Evolutionary conservation across 2,888 invertebrate genomes (phyloP).

Genomic region (Platypus cylindrus): DNA sequence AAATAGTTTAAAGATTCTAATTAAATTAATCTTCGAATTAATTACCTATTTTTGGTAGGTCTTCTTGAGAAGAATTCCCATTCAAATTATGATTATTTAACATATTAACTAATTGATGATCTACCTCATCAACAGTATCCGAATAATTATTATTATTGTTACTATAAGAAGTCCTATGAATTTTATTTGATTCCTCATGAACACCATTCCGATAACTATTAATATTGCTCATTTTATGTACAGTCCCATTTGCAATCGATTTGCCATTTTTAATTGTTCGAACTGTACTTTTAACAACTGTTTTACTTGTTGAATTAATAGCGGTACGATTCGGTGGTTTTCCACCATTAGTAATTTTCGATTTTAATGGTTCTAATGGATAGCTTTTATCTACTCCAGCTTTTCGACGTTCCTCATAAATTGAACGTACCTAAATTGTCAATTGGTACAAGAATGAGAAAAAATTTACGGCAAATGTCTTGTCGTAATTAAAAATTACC

Average conservation of each 20-base stretch:
- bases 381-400: slow-evolving; percentile 72
- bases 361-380: slow-evolving; percentile 62
- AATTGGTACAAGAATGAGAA: slow-evolving; percentile 1
- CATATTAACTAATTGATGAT: slow-evolving; percentile 29
- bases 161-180: too few species aligned
- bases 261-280: slow-evolving; percentile 33
- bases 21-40: too few species aligned
- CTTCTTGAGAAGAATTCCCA: slow-evolving; percentile 36
- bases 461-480: background rate
- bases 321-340: slow-evolving; percentile 31
- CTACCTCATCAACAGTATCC: slow-evolving; percentile 14
- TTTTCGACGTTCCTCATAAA: slow-evolving; percentile 71
- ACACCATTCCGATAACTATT: slow-evolving; percentile 27
- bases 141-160: too few species aligned
- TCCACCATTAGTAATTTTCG: slow-evolving; percentile 24
- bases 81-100: slow-evolving; percentile 34
- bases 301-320: slow-evolving; percentile 22
- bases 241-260: slow-evolving; percentile 30
- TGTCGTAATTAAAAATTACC: slow-evolving; percentile 7
- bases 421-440: slow-evolving; percentile 52
- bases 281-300: slow-evolving; percentile 30
- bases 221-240: slow-evolving; percentile 31
- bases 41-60: slow-evolving; percentile 28
- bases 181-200: slow-evolving; percentile 27
- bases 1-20: too few species aligned